These are phyloP conservation scores for Hemistola chrysoprasaria DNA, from an alignment of 2,888 invertebrate species.

Conservation along the genomic window DNA sequence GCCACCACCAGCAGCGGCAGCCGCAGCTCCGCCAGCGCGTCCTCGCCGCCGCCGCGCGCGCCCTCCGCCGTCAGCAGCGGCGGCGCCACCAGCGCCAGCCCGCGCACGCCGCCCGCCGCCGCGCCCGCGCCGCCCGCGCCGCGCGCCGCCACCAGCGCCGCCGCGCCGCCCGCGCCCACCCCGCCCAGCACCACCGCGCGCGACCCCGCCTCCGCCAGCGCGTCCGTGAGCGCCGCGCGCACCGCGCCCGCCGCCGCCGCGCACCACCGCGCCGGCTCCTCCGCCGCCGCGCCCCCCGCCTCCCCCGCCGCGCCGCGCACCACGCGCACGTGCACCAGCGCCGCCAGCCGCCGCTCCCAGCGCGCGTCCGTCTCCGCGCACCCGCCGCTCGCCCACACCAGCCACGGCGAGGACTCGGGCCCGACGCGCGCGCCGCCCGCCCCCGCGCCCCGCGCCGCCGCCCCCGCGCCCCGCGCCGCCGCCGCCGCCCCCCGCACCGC, in stretches of 20 bases:
- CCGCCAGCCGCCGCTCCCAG: conserved; percentile 45
- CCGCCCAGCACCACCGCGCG: conserved; percentile 29
- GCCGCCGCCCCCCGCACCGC: conserved; percentile 35
- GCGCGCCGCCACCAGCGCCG: conserved; percentile 48
- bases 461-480: conserved; percentile 40
- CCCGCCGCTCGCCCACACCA: conserved; percentile 44
- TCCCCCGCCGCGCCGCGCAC: conserved; percentile 39
- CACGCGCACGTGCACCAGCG: conserved; percentile 43
- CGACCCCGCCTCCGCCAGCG: conserved; percentile 15
- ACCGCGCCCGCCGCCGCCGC: conserved; percentile 34
- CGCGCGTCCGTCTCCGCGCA: conserved; percentile 34
- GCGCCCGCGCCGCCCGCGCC: conserved; percentile 39
- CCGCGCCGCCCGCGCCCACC: conserved; percentile 38
- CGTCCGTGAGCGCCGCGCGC: conserved; percentile 16
- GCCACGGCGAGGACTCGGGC: conserved; percentile 39
- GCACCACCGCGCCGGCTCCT: conserved; percentile 49
- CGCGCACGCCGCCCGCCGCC: conserved; percentile 46
- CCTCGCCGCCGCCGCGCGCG: conserved; percentile 84
- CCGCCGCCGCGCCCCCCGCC: conserved; percentile 27
- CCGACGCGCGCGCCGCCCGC: conserved; percentile 29
- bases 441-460: conserved; percentile 14
- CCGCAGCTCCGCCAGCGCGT: conserved; percentile 72
- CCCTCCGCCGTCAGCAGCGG: conserved; percentile 86
- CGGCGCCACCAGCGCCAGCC: conserved; percentile 86
- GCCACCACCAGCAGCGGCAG: conserved; percentile 45